phyloP scores from a whole-genome alignment of 2,797 vertebrate genomes.

The Mormyrops boulengeri region DNA sequence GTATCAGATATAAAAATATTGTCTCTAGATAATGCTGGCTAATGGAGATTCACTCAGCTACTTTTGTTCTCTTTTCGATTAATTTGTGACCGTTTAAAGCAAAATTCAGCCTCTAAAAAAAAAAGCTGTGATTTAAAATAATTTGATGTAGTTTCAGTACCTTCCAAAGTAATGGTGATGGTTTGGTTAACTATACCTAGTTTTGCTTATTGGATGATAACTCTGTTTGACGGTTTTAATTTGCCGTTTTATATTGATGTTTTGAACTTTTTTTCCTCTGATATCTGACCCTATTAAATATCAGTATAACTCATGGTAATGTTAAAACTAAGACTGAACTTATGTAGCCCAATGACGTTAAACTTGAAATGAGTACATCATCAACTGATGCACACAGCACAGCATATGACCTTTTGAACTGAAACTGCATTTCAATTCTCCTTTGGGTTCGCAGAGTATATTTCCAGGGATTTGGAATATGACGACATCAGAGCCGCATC shows the following conservation, averaged over 20 bases:
- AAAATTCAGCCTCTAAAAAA: neutral
- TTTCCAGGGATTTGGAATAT: neutral
- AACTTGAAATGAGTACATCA: neutral
- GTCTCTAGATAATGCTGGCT: neutral
- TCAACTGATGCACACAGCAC: neutral
- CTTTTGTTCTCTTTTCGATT: neutral
- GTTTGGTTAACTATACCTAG: neutral
- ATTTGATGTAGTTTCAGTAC: neutral
- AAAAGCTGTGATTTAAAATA: neutral
- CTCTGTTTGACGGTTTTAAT: neutral
- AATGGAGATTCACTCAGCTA: neutral
- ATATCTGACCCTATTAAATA: neutral
- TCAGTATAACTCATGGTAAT: neutral
- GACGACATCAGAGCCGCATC: neutral
- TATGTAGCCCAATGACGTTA: neutral
- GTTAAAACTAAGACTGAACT: neutral
- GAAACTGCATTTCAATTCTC: slow-evolving; percentile 8
- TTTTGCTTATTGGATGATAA: neutral
- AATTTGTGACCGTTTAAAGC: neutral
- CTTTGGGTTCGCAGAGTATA: slow-evolving; percentile 9
- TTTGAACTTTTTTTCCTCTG: neutral
- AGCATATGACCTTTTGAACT: neutral
- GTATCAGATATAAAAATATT: neutral
- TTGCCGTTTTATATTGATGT: neutral
- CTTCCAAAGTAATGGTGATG: neutral